Evolutionary conservation across 2,113 vertebrate genomes (phyloP).

Genomic region (Hyperopisus bebe): DNA sequence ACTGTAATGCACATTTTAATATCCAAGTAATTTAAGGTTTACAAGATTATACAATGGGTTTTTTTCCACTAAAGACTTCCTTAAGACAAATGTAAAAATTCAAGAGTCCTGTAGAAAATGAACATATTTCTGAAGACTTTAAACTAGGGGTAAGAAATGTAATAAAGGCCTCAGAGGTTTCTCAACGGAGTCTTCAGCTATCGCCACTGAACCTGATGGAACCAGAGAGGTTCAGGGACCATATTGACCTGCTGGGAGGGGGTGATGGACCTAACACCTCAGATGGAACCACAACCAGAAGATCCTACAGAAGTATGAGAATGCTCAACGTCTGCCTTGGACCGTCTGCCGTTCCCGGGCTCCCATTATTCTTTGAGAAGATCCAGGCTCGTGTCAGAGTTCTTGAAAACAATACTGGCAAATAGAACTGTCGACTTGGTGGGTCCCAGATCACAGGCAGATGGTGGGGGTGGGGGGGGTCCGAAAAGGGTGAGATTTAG

Average conservation of each 20-base stretch:
- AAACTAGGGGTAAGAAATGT: neutral
- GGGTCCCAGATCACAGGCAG: slow-evolving; percentile 30
- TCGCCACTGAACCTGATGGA: neutral
- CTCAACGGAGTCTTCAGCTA: neutral
- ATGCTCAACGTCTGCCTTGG: neutral
- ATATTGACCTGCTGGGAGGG: neutral
- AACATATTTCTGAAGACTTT: neutral
- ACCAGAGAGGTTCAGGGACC: neutral
- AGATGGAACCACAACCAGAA: neutral
- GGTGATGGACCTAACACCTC: neutral
- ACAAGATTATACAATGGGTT: neutral
- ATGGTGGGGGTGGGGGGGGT: neutral
- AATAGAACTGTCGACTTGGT: neutral
- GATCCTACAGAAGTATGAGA: slow-evolving; percentile 2
- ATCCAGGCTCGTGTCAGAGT: neutral
- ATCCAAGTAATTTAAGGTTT: neutral
- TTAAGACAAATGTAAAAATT: neutral
- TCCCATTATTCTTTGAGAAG: neutral
- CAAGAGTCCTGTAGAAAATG: neutral
- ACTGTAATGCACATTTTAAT: neutral
- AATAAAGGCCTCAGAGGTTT: neutral
- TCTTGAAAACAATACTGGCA: neutral
- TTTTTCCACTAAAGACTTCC: neutral
- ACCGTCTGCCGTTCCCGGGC: too few relatives aligned
- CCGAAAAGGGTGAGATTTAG: slow-evolving; percentile 32